Evolutionary conservation across 2,113 vertebrate genomes (phyloP).

Genomic region (Hyla sarda): DNA sequence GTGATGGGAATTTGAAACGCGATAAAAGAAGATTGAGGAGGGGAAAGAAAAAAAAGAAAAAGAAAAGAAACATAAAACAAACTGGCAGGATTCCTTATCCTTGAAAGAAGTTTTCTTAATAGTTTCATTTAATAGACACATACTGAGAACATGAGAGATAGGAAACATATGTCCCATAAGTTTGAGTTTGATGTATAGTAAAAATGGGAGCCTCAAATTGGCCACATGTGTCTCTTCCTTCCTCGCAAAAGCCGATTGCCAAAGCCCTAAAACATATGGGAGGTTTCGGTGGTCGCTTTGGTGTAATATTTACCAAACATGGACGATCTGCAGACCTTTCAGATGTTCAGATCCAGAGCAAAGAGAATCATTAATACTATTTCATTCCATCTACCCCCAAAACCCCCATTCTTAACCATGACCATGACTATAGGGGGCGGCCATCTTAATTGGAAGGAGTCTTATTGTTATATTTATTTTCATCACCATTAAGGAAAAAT

Average conservation of each 20-base stretch:
- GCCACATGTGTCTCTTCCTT: conserved; percentile 33
- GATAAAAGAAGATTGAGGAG: conserved; percentile 13
- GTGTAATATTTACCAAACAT: neutral
- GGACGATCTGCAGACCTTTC: neutral
- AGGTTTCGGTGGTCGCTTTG: neutral
- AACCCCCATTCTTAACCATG: too few species aligned
- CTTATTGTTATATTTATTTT: too few species aligned
- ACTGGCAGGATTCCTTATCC: neutral
- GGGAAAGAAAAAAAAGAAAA: neutral
- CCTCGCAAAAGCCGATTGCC: neutral
- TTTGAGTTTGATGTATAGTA: neutral
- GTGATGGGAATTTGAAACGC: conserved; percentile 14
- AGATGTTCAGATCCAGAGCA: neutral
- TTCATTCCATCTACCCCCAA: too few species aligned
- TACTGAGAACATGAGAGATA: conserved; percentile 17
- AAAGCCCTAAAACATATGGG: neutral
- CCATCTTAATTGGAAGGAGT: too few species aligned
- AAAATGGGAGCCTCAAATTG: neutral
- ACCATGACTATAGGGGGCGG: too few species aligned
- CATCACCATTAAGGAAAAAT: too few species aligned
- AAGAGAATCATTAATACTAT: neutral
- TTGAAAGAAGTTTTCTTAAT: neutral
- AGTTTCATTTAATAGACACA: conserved; percentile 36
- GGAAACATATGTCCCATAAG: neutral
- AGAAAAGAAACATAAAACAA: neutral